Conservation (phyloP, 2,888 invertebrate genomes). For the Deroplatys truncata region DNA sequence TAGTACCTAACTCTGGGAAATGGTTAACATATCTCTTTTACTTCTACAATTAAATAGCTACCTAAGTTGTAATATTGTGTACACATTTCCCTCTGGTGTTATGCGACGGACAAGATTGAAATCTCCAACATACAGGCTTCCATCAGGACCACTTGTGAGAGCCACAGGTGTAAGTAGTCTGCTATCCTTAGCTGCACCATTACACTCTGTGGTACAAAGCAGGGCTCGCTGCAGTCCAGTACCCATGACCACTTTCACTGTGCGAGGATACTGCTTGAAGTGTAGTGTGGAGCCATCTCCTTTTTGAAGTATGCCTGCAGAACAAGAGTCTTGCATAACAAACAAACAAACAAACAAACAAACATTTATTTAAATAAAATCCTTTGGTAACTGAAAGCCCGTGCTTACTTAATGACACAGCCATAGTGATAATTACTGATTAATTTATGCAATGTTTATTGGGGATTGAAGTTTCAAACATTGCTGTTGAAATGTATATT, state of each 20-base stretch:
- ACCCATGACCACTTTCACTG: slow-evolving; percentile 88
- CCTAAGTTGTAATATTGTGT: slow-evolving; percentile 84
- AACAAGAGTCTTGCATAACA: not conserved
- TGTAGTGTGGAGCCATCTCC: slow-evolving; percentile 95
- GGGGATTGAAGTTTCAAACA: too few relatives aligned
- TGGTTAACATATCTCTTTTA: too few relatives aligned
- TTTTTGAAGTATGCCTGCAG: slow-evolving; percentile 82
- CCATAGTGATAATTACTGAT: too few relatives aligned
- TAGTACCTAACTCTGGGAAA: too few relatives aligned
- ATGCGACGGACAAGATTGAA: slow-evolving; percentile 91
- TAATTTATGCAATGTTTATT: too few relatives aligned
- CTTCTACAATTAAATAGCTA: slow-evolving; percentile 37
- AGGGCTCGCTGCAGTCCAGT: slow-evolving; percentile 82
- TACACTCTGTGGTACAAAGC: slow-evolving; percentile 83
- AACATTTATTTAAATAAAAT: not conserved
- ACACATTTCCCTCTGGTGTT: slow-evolving; percentile 84
- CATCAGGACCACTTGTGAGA: slow-evolving; percentile 91
- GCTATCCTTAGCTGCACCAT: slow-evolving; percentile 80
- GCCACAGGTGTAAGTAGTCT: slow-evolving; percentile 89
- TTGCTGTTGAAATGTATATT: too few relatives aligned
- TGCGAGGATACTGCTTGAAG: slow-evolving; percentile 86
- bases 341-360: too few relatives aligned
- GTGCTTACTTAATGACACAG: not conserved
- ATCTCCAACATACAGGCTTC: slow-evolving; percentile 94
- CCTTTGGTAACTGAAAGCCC: not conserved